Conservation (phyloP, 2,797 vertebrate species). For the Hemibagrus guttatus region DNA sequence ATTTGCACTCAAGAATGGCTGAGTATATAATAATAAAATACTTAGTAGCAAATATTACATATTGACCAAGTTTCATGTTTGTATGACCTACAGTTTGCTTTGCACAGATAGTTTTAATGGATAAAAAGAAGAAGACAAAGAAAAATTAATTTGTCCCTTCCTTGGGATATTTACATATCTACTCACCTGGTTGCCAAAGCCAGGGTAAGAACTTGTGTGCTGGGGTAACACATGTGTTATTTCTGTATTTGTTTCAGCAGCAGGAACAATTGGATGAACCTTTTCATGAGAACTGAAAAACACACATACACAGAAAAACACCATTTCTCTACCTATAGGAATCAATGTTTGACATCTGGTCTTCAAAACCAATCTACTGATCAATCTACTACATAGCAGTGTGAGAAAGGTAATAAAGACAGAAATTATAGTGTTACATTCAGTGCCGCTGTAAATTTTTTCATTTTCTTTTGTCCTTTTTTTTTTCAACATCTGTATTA, state of each 20-base stretch:
- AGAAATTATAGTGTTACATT: neutral
- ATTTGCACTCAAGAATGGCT: no score
- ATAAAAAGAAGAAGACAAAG: neutral
- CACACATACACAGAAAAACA: conserved; percentile 26
- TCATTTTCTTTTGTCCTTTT: neutral
- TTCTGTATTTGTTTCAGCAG: conserved; percentile 42
- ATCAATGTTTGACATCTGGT: neutral
- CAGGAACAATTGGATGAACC: conserved; percentile 10
- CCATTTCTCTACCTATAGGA: neutral
- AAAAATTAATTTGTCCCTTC: neutral
- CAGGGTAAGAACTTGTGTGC: conserved; percentile 68
- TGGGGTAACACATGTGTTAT: conserved; percentile 64
- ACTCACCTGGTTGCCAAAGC: conserved; percentile 80
- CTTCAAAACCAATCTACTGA: neutral
- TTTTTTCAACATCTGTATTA: neutral
- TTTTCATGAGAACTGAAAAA: conserved; percentile 57
- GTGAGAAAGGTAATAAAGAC: neutral
- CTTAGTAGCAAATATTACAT: neutral
- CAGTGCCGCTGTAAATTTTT: neutral
- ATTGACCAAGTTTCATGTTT: neutral
- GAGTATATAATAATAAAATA: no score
- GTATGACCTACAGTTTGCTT: neutral
- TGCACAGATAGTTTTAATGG: neutral
- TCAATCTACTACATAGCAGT: neutral
- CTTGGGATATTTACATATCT: neutral